phyloP scores from a whole-genome alignment of 2,888 invertebrate genomes.

The Melanostoma mellinum region DNA sequence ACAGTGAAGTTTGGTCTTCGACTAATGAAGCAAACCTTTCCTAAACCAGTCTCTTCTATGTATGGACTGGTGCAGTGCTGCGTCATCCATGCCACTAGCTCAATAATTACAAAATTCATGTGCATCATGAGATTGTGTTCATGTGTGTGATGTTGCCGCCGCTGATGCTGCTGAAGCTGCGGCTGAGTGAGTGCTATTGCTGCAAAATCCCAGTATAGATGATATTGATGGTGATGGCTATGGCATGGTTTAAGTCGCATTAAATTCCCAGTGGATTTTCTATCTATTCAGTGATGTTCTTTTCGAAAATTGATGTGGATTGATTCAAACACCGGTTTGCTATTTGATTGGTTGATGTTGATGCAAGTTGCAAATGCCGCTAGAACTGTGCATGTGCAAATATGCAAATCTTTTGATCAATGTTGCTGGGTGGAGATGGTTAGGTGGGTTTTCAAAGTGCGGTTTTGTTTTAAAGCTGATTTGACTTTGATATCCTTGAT shows the following conservation, averaged over 20 bases:
- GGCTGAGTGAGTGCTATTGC: conserved; percentile 30
- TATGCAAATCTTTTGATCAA: conserved; percentile 40
- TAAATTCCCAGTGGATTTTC: conserved; percentile 67
- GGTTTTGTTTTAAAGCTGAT: not conserved
- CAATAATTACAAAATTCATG: conserved; percentile 64
- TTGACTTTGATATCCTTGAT: not conserved
- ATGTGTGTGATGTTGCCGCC: conserved; percentile 61
- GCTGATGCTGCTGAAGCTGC: conserved; percentile 35
- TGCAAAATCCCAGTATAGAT: conserved; percentile 28
- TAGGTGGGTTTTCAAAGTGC: conserved; percentile 38
- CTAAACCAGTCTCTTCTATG: conserved; percentile 22
- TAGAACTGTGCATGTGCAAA: conserved; percentile 17
- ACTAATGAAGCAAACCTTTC: conserved; percentile 65
- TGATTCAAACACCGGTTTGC: conserved; percentile 68
- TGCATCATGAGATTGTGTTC: conserved; percentile 41
- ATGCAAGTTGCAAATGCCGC: conserved; percentile 25
- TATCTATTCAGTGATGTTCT: conserved; percentile 65
- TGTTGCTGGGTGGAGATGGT: conserved; percentile 51
- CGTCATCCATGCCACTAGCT: conserved; percentile 50
- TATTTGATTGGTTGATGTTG: conserved; percentile 64
- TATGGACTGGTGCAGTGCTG: conserved; percentile 2
- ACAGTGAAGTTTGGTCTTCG: conserved; percentile 49
- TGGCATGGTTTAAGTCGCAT: conserved; percentile 62
- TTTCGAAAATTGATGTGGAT: conserved; percentile 70
- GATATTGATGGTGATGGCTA: conserved; percentile 40